These are phyloP conservation scores for Cydia strobilella DNA, from an alignment of 1,140 invertebrate genomes.

Conservation along the genomic window DNA sequence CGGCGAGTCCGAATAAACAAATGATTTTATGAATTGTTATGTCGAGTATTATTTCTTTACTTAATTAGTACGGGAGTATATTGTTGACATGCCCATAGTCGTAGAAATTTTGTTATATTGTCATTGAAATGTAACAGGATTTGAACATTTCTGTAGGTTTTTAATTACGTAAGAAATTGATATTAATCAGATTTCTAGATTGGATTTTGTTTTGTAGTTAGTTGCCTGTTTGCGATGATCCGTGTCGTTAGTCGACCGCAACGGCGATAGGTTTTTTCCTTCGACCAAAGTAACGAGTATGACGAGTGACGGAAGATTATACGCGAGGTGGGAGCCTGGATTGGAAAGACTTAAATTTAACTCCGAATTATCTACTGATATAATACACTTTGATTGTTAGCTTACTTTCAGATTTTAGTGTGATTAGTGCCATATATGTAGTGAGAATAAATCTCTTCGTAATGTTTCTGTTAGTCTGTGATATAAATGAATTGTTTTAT, in stretches of 20 bases:
- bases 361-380: conserved; percentile 28
- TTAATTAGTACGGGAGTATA: conserved; percentile 61
- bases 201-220: neutral
- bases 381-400: conserved; percentile 47
- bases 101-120: conserved; percentile 70
- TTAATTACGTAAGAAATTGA: neutral
- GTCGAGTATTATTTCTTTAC: conserved; percentile 68
- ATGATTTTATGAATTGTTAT: conserved; percentile 72
- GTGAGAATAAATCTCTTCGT: conserved; percentile 66
- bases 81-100: conserved; percentile 61
- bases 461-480: conserved; percentile 77
- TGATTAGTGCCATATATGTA: conserved; percentile 75
- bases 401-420: conserved; percentile 62
- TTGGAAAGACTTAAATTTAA: neutral
- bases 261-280: neutral
- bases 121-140: conserved; percentile 70
- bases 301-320: neutral
- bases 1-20: conserved; percentile 52
- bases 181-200: neutral
- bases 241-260: neutral
- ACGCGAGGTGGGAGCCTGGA: neutral
- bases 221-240: neutral
- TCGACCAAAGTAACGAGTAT: neutral
- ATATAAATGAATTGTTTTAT: conserved; percentile 69
- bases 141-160: conserved; percentile 30